Base-by-base conservation (phyloP, 2,797 vertebrate species). In the Semotilus atromaculatus region DNA sequence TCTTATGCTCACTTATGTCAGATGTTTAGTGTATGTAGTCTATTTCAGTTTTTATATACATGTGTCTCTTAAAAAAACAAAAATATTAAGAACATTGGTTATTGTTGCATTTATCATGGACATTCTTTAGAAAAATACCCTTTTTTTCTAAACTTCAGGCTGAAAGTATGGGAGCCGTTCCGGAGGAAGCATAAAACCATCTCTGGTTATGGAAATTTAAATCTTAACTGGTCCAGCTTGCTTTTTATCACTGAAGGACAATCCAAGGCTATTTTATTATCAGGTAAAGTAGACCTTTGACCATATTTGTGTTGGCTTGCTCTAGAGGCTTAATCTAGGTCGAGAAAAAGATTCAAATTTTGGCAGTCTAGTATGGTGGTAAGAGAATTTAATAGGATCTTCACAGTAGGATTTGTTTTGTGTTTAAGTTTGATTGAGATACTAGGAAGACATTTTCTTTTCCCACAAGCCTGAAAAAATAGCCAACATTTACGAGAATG, bases 161-260 rank as follows among this genome's bases (percentile, higher is more conserved):
- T 92, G 79, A 94, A 93, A 80, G 89, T 93, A 13, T 95, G 93
- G 93, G 92, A 94, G 83, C 91, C 89, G 7, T 92, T 92, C 88
- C 92, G 83, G 55, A 89, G 89, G 79, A 90, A 89, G n/a, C 87
- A 88, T 40, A 92, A 91, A 84, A 89, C 91, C 85, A 92, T 94
- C 72, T 86, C 79, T 53, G 92, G 92, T 89, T 94, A 93, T 5
- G 85, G 92, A 81, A 89, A 87, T 13, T 67, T 94, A 83, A 80
- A 53, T 40, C 78, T 93, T 31, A 84, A 74, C 40, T 89, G 87
- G 66, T 90, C 88, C 86, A 93, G 91, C 71, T 85, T 85, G 87
- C 84, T 94, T 23, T 85, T 92, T 68, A 55, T 93, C 67, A 92
- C 91, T 18, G 90, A 95, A 74, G 84, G 89, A 88, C 93, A 90